Percentiles rank a stretch among this genome's conserved stretches.
These are phyloP conservation scores for Onychorhynchus coronatus DNA, from an alignment of 2,113 vertebrate species.

Conservation along the genomic window DNA sequence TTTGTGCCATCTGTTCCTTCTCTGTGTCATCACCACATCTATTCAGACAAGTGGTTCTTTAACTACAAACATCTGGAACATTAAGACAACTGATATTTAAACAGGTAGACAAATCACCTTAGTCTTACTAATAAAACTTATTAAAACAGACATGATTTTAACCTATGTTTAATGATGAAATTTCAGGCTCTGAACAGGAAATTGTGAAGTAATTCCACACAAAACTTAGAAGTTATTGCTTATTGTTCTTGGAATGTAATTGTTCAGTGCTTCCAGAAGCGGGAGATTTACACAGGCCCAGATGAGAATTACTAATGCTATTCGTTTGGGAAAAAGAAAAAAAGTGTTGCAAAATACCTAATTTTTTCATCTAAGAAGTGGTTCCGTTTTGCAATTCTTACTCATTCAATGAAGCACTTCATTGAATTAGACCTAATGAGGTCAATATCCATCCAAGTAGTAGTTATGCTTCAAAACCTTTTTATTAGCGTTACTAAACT, in stretches of 20 bases:
- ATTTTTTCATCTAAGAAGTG: neutral
- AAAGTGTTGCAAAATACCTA: neutral
- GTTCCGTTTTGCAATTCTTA: neutral
- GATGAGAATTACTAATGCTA: neutral
- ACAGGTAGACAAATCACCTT: neutral
- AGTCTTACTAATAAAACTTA: neutral
- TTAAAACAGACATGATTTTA: neutral
- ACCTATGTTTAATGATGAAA: neutral
- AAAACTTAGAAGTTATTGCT: neutral
- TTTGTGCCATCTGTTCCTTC: neutral
- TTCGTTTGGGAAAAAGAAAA: neutral
- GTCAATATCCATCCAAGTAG: neutral
- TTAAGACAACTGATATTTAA: neutral
- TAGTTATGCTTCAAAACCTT: neutral
- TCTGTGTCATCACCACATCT: neutral
- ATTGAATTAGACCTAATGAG: neutral
- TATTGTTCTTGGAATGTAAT: neutral
- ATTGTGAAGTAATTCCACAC: neutral
- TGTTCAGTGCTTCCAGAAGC: neutral
- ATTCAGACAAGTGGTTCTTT: neutral
- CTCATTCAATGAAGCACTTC: neutral
- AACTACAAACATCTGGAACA: neutral
- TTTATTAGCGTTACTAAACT: constrained; percentile 1
- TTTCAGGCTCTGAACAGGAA: neutral
- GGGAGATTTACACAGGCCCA: neutral